Conservation (phyloP, 2,888 invertebrate genomes). For the Heliconius cydno region DNA sequence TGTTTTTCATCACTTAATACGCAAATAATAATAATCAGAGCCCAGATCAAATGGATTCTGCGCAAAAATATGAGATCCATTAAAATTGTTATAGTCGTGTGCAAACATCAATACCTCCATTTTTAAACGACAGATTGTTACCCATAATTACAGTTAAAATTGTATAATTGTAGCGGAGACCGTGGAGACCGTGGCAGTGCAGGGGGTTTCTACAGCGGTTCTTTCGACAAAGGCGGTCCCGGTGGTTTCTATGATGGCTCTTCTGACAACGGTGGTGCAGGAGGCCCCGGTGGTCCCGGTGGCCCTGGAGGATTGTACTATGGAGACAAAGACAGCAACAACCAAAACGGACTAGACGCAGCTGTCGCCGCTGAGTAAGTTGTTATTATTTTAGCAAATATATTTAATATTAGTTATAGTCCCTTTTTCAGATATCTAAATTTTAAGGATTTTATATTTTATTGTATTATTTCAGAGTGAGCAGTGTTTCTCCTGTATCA, state of each 20-base stretch:
- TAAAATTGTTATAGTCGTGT: too few species aligned
- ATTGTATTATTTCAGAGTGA: slow-evolving; percentile 9
- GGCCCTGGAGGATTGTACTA: slow-evolving; percentile 37
- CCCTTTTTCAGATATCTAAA: too few species aligned
- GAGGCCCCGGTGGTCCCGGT: too few species aligned
- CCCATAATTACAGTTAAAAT: not conserved
- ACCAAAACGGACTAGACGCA: slow-evolving; percentile 11
- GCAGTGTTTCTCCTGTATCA: not conserved
- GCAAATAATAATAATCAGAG: not conserved
- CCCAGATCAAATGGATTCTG: too few species aligned
- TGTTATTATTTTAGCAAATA: not conserved
- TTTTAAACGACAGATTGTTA: not conserved
- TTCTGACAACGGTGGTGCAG: too few species aligned
- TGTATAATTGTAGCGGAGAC: slow-evolving; percentile 44
- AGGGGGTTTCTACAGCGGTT: slow-evolving; percentile 55
- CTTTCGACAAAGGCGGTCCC: slow-evolving; percentile 34
- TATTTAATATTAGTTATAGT: too few species aligned
- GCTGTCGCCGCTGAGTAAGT: slow-evolving; percentile 25
- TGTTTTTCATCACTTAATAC: not conserved
- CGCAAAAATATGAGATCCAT: not conserved
- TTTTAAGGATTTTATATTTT: not conserved
- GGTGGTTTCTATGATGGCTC: not conserved
- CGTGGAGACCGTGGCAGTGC: slow-evolving; percentile 47
- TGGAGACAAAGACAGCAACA: slow-evolving; percentile 41
- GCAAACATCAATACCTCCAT: too few species aligned